Evolutionary conservation across 2,113 vertebrate genomes (phyloP).

Genomic region (Megaleporinus macrocephalus): DNA sequence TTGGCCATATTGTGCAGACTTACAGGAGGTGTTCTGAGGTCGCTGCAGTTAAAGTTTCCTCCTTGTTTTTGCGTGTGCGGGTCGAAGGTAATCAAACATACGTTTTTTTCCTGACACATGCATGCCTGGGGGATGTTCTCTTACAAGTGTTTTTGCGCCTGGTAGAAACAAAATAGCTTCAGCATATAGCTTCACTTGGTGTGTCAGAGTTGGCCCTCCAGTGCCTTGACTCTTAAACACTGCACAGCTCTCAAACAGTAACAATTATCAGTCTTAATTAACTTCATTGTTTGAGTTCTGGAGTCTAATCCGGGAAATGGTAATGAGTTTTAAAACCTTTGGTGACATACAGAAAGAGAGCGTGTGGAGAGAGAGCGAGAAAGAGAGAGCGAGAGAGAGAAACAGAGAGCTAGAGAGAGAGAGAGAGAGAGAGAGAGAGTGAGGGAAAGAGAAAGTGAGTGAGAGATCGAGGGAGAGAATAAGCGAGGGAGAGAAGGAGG

Average conservation of each 20-base stretch:
- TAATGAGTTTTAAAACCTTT: constrained; percentile 65
- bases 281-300: constrained; percentile 58
- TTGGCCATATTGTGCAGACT: too few relatives aligned
- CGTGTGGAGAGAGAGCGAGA: neutral
- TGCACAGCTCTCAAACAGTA: constrained; percentile 45
- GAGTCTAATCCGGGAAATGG: constrained; percentile 59
- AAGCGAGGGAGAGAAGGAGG: neutral
- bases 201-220: constrained; percentile 34
- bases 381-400: neutral
- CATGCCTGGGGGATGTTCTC: constrained; percentile 6
- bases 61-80: neutral
- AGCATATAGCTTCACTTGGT: constrained; percentile 27
- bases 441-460: constrained; percentile 15
- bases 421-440: neutral
- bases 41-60: too few relatives aligned
- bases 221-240: constrained; percentile 37
- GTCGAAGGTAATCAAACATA: neutral
- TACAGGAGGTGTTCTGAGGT: neutral
- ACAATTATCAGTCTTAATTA: constrained; percentile 63
- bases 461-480: constrained; percentile 21
- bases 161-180: constrained; percentile 29
- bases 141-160: neutral
- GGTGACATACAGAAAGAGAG: constrained; percentile 13
- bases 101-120: neutral
- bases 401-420: neutral